Evolutionary conservation across 2,888 invertebrate genomes (phyloP).

Genomic region (Actias luna): DNA sequence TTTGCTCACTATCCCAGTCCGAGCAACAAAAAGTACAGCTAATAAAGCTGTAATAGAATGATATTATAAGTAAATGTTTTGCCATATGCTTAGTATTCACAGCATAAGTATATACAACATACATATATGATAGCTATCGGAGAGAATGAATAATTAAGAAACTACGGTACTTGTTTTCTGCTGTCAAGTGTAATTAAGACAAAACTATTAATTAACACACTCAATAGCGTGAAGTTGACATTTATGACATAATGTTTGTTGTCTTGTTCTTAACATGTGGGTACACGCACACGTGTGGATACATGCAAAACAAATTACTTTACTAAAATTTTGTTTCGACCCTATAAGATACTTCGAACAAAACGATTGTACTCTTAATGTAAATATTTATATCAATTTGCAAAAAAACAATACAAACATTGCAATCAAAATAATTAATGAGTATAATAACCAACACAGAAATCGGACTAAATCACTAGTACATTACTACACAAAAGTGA

Average conservation of each 20-base stretch:
- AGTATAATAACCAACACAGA: not conserved
- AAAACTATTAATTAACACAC: not conserved
- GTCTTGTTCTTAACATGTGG: no score
- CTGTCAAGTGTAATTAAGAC: not conserved
- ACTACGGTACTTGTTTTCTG: not conserved
- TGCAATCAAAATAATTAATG: not conserved
- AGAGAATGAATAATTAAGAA: not conserved
- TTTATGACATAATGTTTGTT: no score
- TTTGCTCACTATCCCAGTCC: not conserved
- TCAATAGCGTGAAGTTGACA: not conserved
- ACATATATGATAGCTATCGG: no score
- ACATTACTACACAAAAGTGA: conserved; percentile 27
- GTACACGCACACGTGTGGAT: no score
- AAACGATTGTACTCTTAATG: not conserved
- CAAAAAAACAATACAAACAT: not conserved
- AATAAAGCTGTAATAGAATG: not conserved
- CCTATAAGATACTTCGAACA: not conserved
- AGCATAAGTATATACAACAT: no score
- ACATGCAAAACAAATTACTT: no score
- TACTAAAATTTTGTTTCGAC: not conserved
- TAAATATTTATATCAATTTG: not conserved
- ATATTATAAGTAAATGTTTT: not conserved
- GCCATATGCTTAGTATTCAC: not conserved
- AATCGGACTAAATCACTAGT: not conserved
- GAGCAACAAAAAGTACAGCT: not conserved